phyloP scores from a whole-genome alignment of 2,888 invertebrate genomes.

The Imbricaverruca yamaguchii region DNA sequence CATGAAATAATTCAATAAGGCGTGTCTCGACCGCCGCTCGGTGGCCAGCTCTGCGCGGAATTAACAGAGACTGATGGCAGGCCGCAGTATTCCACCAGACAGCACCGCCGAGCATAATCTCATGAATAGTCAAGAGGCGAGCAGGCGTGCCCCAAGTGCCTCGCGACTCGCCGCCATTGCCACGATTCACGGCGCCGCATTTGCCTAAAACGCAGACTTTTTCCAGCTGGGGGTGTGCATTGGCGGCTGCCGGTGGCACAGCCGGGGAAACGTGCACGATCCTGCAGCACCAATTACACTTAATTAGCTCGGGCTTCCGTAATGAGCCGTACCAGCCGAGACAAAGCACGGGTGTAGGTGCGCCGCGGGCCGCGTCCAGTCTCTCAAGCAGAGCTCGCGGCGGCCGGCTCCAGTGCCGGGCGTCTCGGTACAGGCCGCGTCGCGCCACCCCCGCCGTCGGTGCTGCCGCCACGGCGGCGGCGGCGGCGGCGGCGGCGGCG shows the following conservation, averaged over 20 bases:
- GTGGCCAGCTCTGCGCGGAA: no score
- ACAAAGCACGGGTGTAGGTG: not conserved
- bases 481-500: not conserved
- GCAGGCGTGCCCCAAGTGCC: not conserved
- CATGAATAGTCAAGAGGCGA: conserved; percentile 5
- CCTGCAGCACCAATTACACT: not conserved
- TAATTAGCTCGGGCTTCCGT: conserved; percentile 4
- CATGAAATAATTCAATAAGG: no score
- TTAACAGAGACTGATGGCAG: no score
- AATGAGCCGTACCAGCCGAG: not conserved
- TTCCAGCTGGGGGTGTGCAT: not conserved
- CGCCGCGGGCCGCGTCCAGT: not conserved
- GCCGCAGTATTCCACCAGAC: no score
- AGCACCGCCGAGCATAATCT: not conserved
- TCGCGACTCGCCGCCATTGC: not conserved
- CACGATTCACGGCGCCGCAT: not conserved
- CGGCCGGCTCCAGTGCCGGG: not conserved
- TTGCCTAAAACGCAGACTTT: not conserved
- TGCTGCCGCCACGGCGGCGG: not conserved
- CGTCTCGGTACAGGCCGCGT: not conserved
- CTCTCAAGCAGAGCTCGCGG: not conserved
- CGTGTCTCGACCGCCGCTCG: no score
- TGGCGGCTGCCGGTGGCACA: not conserved
- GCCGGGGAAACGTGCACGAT: not conserved
- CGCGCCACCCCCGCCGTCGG: not conserved